Evolutionary conservation across 2,113 vertebrate species (phyloP).

Genomic region (Xenotilapia longispinis): DNA sequence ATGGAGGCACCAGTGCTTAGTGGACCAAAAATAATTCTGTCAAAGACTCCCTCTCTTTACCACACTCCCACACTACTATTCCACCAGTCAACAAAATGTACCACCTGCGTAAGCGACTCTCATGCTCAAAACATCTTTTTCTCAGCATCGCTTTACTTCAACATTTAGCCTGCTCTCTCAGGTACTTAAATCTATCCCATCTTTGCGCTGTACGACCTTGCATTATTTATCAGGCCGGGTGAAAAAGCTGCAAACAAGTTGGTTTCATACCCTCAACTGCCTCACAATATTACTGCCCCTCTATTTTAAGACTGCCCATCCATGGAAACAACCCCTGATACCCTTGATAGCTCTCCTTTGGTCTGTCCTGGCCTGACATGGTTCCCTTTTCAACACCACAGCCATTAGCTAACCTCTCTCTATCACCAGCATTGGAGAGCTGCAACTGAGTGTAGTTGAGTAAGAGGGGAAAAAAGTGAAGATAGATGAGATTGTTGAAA

Average conservation of each 20-base stretch:
- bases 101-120: neutral
- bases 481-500: constrained; percentile 30
- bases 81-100: neutral
- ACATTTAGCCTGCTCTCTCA: neutral
- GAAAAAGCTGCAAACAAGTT: constrained; percentile 32
- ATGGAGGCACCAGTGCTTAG: neutral
- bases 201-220: constrained; percentile 28
- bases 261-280: neutral
- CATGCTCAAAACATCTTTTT: neutral
- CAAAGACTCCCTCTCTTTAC: neutral
- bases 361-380: neutral
- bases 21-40: constrained; percentile 25
- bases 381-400: constrained; percentile 32
- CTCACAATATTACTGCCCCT: neutral
- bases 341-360: constrained; percentile 4
- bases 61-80: neutral
- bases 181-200: neutral
- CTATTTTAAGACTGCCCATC: constrained; percentile 22
- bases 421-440: neutral
- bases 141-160: neutral
- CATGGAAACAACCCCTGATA: neutral
- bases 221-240: constrained; percentile 47
- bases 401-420: constrained; percentile 43
- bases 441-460: neutral
- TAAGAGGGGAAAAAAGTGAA: neutral